Conservation (phyloP, 2,888 invertebrate species). For the Byasa hedistus region DNA sequence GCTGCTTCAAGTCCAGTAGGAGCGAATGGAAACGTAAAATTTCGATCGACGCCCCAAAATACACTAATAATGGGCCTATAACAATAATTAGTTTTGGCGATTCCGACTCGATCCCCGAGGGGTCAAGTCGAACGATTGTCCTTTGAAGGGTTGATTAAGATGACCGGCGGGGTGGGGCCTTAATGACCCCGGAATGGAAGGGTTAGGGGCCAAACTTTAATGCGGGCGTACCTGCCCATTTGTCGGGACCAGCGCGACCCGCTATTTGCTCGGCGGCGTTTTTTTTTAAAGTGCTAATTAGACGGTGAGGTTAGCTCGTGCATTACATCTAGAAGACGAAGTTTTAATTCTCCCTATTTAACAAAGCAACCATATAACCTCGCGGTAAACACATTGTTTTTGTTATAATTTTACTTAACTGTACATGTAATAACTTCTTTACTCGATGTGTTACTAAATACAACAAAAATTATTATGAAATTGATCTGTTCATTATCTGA, state of each 20-base stretch:
- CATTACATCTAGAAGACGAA: background rate
- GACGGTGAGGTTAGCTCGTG: conserved; percentile 33
- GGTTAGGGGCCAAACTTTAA: conserved; percentile 62
- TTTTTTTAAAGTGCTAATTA: conserved; percentile 68
- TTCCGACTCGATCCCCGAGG: conserved; percentile 50
- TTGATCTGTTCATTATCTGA: no score
- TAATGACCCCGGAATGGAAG: conserved; percentile 59
- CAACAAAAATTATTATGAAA: no score
- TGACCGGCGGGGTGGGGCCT: conserved; percentile 60
- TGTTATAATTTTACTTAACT: no score
- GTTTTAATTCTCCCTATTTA: background rate
- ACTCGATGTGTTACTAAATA: no score
- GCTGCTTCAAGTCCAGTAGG: background rate
- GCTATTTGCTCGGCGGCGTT: conserved; percentile 51
- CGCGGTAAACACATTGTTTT: no score
- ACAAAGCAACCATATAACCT: no score
- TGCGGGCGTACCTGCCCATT: conserved; percentile 69
- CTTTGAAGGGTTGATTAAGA: conserved; percentile 78
- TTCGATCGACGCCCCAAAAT: conserved; percentile 51
- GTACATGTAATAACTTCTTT: no score
- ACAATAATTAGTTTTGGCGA: conserved; percentile 72
- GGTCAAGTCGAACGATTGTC: conserved; percentile 73
- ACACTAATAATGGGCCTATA: conserved; percentile 68
- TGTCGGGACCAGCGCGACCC: conserved; percentile 54
- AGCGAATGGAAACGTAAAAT: conserved; percentile 57